phyloP scores from a whole-genome alignment of 2,888 invertebrate genomes.

The Steinernema carpocapsae region DNA sequence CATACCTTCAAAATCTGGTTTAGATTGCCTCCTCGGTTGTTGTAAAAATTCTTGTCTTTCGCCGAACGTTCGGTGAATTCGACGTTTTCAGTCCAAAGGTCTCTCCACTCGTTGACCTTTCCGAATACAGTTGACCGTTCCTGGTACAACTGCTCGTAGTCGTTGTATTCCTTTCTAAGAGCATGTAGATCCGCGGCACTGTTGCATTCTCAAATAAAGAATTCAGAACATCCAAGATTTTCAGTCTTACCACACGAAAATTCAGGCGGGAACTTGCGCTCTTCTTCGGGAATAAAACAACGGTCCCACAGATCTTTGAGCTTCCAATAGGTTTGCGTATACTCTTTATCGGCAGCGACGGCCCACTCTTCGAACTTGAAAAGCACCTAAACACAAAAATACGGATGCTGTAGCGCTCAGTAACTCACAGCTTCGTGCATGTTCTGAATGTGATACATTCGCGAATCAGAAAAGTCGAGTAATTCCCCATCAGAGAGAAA shows the following conservation, averaged over 20 bases:
- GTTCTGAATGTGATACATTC: neutral
- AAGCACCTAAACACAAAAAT: neutral
- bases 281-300: constrained; percentile 12
- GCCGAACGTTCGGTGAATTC: neutral
- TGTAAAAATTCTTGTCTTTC: constrained; percentile 23
- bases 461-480: neutral
- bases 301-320: constrained; percentile 28
- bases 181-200: neutral
- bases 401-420: neutral
- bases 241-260: neutral
- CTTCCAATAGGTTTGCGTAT: constrained; percentile 34
- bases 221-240: neutral
- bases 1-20: neutral
- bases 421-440: constrained; percentile 35
- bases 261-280: neutral
- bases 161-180: neutral
- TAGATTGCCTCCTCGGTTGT: constrained; percentile 21
- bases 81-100: neutral
- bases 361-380: constrained; percentile 41
- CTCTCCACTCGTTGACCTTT: constrained; percentile 8
- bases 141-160: neutral
- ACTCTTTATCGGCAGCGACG: constrained; percentile 24
- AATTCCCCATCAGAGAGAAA: neutral
- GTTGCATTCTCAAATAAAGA: neutral
- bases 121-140: neutral